A percentile compares a stretch with the other conserved stretches of the same genome.
These are phyloP conservation scores for Nicator chloris DNA, from an alignment of 2,113 vertebrate genomes.

Conservation along the genomic window DNA sequence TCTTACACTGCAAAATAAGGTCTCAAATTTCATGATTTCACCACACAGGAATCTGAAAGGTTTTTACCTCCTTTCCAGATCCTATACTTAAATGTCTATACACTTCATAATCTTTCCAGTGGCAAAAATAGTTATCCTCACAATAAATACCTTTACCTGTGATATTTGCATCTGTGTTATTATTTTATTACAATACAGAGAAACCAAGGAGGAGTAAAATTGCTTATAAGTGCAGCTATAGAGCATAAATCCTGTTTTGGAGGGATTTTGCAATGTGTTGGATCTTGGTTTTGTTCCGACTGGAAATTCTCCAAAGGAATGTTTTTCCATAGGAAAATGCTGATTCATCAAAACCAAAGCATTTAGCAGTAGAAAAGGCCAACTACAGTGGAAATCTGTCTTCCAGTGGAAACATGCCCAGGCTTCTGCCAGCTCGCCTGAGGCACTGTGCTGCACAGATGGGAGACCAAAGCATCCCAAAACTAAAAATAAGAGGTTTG, in stretches of 20 bases:
- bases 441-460: background rate
- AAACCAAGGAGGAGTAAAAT: background rate
- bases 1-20: background rate
- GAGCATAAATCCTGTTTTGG: background rate
- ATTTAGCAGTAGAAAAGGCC: background rate
- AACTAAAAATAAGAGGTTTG: background rate
- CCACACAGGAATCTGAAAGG: background rate
- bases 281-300: background rate
- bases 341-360: background rate
- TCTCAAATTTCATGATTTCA: background rate
- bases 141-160: background rate
- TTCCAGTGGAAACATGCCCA: background rate
- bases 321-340: constrained; percentile 58
- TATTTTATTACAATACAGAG: background rate
- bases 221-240: background rate
- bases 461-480: background rate
- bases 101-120: background rate
- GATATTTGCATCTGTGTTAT: background rate
- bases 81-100: background rate
- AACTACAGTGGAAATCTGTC: background rate
- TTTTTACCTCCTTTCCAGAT: background rate
- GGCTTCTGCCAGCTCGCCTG: background rate
- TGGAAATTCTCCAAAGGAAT: constrained; percentile 40
- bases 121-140: background rate
- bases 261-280: background rate